These are phyloP conservation scores for Antennarius maculatus DNA, from an alignment of 2,797 vertebrate genomes.

Conservation along the genomic window DNA sequence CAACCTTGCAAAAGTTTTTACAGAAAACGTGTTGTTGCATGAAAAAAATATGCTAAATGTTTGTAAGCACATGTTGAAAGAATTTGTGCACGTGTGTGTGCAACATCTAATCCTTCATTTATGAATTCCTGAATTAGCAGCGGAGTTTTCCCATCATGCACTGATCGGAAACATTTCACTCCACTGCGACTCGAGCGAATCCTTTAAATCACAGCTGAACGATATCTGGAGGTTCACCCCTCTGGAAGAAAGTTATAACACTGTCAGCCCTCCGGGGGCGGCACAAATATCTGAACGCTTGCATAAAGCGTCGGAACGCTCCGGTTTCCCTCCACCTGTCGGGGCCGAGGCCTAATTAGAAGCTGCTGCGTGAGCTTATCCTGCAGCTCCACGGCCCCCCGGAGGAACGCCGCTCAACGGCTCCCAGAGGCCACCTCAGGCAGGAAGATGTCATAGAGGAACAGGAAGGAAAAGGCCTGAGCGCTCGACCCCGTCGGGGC, in stretches of 20 bases:
- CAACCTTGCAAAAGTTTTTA: too few species aligned
- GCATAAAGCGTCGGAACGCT: conserved; percentile 50
- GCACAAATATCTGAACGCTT: conserved; percentile 56
- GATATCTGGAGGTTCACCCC: conserved; percentile 42
- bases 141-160: background rate
- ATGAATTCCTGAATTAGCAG: background rate
- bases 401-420: conserved; percentile 56
- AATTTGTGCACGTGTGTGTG: background rate
- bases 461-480: conserved; percentile 92
- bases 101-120: background rate
- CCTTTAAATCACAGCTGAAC: conserved; percentile 40
- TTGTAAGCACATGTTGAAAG: too few species aligned
- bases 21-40: too few species aligned
- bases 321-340: conserved; percentile 61
- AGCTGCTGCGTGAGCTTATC: conserved; percentile 64
- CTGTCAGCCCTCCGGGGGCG: conserved; percentile 22
- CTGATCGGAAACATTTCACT: conserved; percentile 27
- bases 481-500: conserved; percentile 82
- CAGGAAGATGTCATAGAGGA: conserved; percentile 92
- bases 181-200: conserved; percentile 29
- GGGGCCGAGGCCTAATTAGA: conserved; percentile 62
- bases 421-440: conserved; percentile 70
- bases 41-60: too few species aligned
- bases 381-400: conserved; percentile 37
- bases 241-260: conserved; percentile 43